A percentile compares a stretch with the other conserved stretches of the same genome.
phyloP scores from a whole-genome alignment of 1,140 invertebrate genomes.

The Odontomachus brunneus region DNA sequence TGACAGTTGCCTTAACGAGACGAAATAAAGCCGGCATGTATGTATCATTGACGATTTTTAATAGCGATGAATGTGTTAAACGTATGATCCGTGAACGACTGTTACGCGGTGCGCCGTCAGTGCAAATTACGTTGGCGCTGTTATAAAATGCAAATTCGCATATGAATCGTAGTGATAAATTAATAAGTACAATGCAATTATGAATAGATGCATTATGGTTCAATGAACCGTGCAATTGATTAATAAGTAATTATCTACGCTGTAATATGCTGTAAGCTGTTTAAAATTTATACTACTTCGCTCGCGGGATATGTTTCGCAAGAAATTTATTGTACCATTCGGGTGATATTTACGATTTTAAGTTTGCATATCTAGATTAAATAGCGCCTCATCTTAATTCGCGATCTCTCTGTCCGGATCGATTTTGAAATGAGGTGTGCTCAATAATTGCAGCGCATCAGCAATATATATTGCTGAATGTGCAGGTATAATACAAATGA shows the following conservation, averaged over 20 bases:
- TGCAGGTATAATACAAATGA: too few species aligned
- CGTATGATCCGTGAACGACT: not conserved
- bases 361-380: not conserved
- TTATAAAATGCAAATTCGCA: constrained; percentile 36
- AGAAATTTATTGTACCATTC: not conserved
- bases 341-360: constrained; percentile 14
- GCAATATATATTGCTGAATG: too few species aligned
- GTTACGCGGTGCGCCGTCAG: not conserved
- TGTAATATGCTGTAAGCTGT: constrained; percentile 33
- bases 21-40: too few species aligned
- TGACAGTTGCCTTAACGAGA: too few species aligned
- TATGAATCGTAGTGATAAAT: constrained; percentile 47
- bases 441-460: too few species aligned
- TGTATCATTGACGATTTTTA: not conserved
- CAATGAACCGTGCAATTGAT: constrained; percentile 31
- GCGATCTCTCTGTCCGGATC: not conserved
- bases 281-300: constrained; percentile 21
- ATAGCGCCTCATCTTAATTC: not conserved
- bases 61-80: not conserved
- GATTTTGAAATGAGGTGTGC: not conserved
- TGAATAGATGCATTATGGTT: constrained; percentile 22
- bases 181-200: constrained; percentile 51
- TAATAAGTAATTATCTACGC: constrained; percentile 36
- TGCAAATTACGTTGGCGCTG: not conserved
- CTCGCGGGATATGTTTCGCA: not conserved